Evolutionary conservation across 1,140 invertebrate species (phyloP).

Genomic region (Drosophila nikananu): DNA sequence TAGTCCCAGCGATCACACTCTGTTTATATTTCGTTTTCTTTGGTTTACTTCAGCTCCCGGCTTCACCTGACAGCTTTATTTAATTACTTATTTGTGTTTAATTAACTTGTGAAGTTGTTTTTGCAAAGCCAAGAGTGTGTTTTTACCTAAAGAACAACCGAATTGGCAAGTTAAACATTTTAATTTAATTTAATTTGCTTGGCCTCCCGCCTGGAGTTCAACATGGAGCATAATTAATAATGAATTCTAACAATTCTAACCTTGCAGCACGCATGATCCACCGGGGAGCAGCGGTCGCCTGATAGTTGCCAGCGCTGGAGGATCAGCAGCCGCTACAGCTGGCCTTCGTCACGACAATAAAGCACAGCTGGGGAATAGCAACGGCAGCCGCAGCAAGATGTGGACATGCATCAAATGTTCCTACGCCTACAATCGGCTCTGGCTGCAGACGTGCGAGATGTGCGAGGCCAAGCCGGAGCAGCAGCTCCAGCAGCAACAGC

Average conservation of each 20-base stretch:
- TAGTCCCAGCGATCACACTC: not conserved
- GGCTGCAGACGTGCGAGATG: slow-evolving; percentile 92
- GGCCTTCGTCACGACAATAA: slow-evolving; percentile 75
- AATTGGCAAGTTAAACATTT: not conserved
- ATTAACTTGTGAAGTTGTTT: not conserved
- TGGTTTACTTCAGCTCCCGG: slow-evolving; percentile 1
- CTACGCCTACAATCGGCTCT: slow-evolving; percentile 94
- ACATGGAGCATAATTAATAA: not conserved
- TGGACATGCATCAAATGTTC: slow-evolving; percentile 95
- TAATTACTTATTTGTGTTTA: not conserved
- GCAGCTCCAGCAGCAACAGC: slow-evolving; percentile 87
- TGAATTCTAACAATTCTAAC: not conserved
- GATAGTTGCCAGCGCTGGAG: slow-evolving; percentile 17
- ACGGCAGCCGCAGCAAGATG: slow-evolving; percentile 87
- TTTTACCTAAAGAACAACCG: not conserved
- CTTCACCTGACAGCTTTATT: not conserved
- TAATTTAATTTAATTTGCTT: not conserved
- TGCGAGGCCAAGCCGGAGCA: slow-evolving; percentile 89
- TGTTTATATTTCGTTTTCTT: slow-evolving; percentile 6
- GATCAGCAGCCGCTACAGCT: slow-evolving; percentile 1
- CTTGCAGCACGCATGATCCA: slow-evolving; percentile 56
- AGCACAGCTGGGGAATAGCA: slow-evolving; percentile 62
- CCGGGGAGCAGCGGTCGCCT: slow-evolving; percentile 22
- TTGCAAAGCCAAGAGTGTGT: not conserved
- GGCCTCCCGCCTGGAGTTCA: not conserved